Percentiles rank a stretch among this genome's conserved stretches.
Evolutionary conservation across 2,113 vertebrate genomes (phyloP).

Genomic region (Scophthalmus maximus): DNA sequence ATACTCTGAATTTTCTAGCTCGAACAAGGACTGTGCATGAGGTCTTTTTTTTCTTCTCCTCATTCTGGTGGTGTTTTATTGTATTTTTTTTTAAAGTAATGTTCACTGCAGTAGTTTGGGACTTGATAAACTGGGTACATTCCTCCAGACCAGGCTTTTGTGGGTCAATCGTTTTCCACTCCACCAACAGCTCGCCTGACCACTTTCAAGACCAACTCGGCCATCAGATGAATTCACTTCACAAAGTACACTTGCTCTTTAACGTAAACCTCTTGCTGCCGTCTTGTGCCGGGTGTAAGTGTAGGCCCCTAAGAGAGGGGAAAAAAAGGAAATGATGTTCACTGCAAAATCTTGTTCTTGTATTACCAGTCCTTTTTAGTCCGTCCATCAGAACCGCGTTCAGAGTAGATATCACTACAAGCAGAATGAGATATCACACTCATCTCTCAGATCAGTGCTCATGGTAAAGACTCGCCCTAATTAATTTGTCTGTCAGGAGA

Average conservation of each 20-base stretch:
- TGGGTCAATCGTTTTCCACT: too few relatives aligned
- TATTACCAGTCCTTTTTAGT: neutral
- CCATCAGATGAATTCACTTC: too few relatives aligned
- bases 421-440: conserved; percentile 24
- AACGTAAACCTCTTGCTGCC: too few relatives aligned
- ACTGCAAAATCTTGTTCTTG: neutral
- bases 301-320: too few relatives aligned
- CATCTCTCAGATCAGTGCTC: conserved; percentile 37
- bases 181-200: too few relatives aligned
- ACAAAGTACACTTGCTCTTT: too few relatives aligned
- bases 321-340: neutral
- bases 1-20: neutral
- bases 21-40: conserved; percentile 11
- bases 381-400: neutral
- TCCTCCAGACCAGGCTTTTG: too few relatives aligned
- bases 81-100: conserved; percentile 11
- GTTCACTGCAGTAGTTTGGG: conserved; percentile 4
- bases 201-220: too few relatives aligned
- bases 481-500: conserved; percentile 52
- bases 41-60: neutral
- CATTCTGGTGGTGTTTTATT: neutral
- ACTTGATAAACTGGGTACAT: too few relatives aligned
- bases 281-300: too few relatives aligned
- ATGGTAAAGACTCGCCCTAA: conserved; percentile 22
- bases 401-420: conserved; percentile 9